A percentile compares a stretch with the other conserved stretches of the same genome.
Evolutionary conservation across 2,888 invertebrate genomes (phyloP).

Genomic region (Scaptomyza caliginosa): DNA sequence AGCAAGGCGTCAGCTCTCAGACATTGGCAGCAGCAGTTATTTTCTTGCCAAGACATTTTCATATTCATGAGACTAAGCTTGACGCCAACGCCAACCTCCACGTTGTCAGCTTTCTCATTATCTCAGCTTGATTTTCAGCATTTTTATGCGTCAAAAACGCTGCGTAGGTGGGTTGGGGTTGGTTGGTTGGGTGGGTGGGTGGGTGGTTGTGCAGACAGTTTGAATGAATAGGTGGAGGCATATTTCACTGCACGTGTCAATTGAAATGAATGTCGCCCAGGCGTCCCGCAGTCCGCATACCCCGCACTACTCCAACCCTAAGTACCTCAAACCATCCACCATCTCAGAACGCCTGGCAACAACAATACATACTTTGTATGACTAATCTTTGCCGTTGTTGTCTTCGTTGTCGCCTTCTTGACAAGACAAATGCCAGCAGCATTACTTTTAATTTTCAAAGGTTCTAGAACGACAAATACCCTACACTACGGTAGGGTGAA

Average conservation of each 20-base stretch:
- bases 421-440: constrained; percentile 49
- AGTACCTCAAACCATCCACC: constrained; percentile 6
- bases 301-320: constrained; percentile 7
- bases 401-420: constrained; percentile 30
- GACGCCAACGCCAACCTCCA: constrained; percentile 14
- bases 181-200: too few species aligned
- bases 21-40: constrained; percentile 66
- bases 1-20: constrained; percentile 19
- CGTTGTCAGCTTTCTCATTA: constrained; percentile 49
- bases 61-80: constrained; percentile 66
- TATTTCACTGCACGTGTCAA: constrained; percentile 77
- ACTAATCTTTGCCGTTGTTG: constrained; percentile 72
- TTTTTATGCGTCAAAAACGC: constrained; percentile 73
- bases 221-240: constrained; percentile 30
- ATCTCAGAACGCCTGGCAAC: constrained; percentile 28
- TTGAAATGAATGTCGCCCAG: constrained; percentile 81
- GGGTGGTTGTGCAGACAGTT: not conserved
- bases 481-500: not conserved
- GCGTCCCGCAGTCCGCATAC: constrained; percentile 59
- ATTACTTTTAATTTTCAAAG: constrained; percentile 11
- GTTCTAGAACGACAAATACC: constrained; percentile 20
- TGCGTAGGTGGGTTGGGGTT: constrained; percentile 30
- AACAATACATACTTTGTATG: constrained; percentile 69
- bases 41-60: constrained; percentile 70
- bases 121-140: constrained; percentile 67